phyloP scores from a whole-genome alignment of 2,797 vertebrate genomes.

The Sciaenops ocellatus region DNA sequence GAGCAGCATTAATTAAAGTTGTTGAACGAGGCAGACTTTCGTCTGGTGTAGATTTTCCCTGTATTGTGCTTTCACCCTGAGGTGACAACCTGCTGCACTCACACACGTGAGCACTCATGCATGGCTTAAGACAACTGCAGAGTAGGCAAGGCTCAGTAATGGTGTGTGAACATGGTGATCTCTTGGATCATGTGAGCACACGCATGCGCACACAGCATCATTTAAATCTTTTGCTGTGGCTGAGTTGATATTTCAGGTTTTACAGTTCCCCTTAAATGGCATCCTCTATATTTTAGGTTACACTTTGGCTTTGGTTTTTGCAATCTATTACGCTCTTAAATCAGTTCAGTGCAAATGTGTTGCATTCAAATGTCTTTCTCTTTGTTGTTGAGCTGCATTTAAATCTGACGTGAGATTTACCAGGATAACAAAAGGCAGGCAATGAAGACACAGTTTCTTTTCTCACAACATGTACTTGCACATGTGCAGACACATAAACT shows the following conservation, averaged over 20 bases:
- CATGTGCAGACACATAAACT: constrained; percentile 45
- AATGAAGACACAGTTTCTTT: constrained; percentile 15
- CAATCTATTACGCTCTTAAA: neutral
- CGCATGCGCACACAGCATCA: constrained; percentile 15
- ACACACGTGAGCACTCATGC: constrained; percentile 16
- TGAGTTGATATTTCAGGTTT: constrained; percentile 21
- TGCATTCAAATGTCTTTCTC: neutral
- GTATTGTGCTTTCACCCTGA: constrained; percentile 1
- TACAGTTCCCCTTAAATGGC: constrained; percentile 6
- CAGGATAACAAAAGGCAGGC: constrained; percentile 45
- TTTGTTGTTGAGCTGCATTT: constrained; percentile 23
- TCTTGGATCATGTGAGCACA: constrained; percentile 50
- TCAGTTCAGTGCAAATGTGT: neutral
- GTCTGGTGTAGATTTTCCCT: neutral
- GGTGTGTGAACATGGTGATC: constrained; percentile 57
- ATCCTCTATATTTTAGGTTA: neutral
- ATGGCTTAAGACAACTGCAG: constrained; percentile 24
- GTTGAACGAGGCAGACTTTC: neutral
- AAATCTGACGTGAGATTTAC: constrained; percentile 43
- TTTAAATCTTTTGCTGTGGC: constrained; percentile 30
- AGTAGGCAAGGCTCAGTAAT: constrained; percentile 27
- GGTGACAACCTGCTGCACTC: constrained; percentile 21
- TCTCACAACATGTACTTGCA: constrained; percentile 25
- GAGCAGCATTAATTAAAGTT: neutral
- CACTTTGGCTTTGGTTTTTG: constrained; percentile 1